phyloP scores from a whole-genome alignment of 2,888 invertebrate genomes.

The Diarsia mendica region DNA sequence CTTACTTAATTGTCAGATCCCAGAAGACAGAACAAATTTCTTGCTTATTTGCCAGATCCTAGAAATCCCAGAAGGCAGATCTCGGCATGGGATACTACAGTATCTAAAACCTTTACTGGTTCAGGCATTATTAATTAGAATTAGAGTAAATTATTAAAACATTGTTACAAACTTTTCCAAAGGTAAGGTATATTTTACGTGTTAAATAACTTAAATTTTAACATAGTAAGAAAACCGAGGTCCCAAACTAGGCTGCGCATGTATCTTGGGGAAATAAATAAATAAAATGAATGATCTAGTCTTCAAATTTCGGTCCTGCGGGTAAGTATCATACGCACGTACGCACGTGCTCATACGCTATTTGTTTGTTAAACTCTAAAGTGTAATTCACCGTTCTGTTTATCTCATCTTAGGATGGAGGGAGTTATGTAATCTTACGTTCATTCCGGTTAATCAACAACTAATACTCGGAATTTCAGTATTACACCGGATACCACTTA shows the following conservation, averaged over 20 bases:
- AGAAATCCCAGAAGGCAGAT: background rate
- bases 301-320: too few relatives aligned
- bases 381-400: background rate
- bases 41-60: background rate
- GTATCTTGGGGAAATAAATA: too few relatives aligned
- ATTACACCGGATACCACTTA: background rate
- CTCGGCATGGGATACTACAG: background rate
- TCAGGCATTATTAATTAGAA: too few relatives aligned
- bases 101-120: background rate
- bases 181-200: too few relatives aligned
- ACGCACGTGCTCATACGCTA: too few relatives aligned
- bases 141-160: too few relatives aligned
- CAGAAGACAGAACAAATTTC: background rate
- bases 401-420: background rate
- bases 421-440: background rate
- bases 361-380: background rate
- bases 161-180: too few relatives aligned
- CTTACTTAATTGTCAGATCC: background rate
- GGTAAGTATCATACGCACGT: too few relatives aligned
- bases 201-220: too few relatives aligned
- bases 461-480: background rate
- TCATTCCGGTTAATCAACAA: background rate
- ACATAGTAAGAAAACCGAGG: too few relatives aligned
- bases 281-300: too few relatives aligned
- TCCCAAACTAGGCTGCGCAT: too few relatives aligned